Base-by-base conservation (phyloP, 2,113 vertebrate species). In the Gallinago jamesoni region DNA sequence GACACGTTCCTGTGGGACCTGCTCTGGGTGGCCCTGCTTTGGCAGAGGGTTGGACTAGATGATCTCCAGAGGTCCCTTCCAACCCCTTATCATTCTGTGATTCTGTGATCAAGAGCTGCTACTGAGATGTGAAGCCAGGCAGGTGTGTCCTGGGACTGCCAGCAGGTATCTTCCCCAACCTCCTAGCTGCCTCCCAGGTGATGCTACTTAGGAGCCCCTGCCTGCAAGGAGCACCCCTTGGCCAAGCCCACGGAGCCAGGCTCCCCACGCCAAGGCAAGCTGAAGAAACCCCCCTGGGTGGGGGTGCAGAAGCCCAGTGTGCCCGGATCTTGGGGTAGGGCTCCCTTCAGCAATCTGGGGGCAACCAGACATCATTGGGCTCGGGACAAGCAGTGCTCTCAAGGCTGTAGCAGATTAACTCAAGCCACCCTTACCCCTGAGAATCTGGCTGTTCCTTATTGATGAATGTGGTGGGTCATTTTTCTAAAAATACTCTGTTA, bases 221-320 rank as follows among this genome's bases (percentile, higher is more conserved):
- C 20, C 75, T 70, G 22, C 18, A 39, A 91, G 57, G 30, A 75
- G 33, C 37, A 56, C 31, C 17, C 10, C 22, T 22, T 50, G 77
- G 28, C 28, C 48, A 67, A 43, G 57, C 33, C 25, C 47, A 5
- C 0, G 2, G 47, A 62, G 27, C 9, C 2, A 2, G 47, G 48
- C 1, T 68, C 11, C 35, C 8, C 11, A 4, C 0, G 1, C 67
- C 25, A 47, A 74, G 21, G 35, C 0, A 1, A 37, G 27, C 20
- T 1, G 1, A 27, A 48, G 53, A 53, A 62, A 18, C 7, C 5
- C 30, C 15, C 53, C 30, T 2, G 23, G 17, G 21, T 27, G 27
- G 0, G 1, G 27, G 14, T 57, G 30, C 1, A 1, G 62, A 62
- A 30, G 17, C 45, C 39, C 1, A 0, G 17, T 0, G 1, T 62